phyloP scores from a whole-genome alignment of 2,113 vertebrate genomes.

The Accipiter virgatus region DNA sequence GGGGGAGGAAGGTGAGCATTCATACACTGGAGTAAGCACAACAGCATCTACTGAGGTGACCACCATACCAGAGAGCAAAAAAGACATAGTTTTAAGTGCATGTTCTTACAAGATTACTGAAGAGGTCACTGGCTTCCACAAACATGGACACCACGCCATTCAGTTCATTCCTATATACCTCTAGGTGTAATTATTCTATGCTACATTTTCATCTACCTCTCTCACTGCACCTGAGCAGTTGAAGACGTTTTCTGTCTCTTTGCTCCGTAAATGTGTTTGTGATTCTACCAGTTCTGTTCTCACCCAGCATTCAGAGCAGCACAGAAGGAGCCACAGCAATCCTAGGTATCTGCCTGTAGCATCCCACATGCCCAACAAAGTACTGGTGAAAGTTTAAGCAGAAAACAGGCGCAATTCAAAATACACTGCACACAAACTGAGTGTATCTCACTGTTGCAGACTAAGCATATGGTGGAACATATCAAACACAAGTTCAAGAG shows the following conservation, averaged over 20 bases:
- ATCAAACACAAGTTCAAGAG: not conserved
- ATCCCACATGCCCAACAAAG: not conserved
- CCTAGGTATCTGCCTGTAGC: not conserved
- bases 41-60: not conserved
- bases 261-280: not conserved
- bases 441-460: not conserved
- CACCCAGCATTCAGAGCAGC: not conserved
- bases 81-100: not conserved
- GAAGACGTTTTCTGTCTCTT: not conserved
- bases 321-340: not conserved
- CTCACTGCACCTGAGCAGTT: not conserved
- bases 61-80: not conserved
- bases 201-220: not conserved
- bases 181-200: not conserved
- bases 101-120: not conserved
- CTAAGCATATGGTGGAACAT: not conserved
- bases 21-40: not conserved
- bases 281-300: not conserved
- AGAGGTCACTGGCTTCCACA: not conserved
- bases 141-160: not conserved
- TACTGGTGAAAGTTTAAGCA: not conserved
- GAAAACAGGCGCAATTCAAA: not conserved
- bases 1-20: not conserved
- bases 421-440: not conserved
- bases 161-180: not conserved